A percentile compares a stretch with the other conserved stretches of the same genome.
Conservation (phyloP, 2,797 vertebrate species). For the Tokudaia tokunoshimensis region DNA sequence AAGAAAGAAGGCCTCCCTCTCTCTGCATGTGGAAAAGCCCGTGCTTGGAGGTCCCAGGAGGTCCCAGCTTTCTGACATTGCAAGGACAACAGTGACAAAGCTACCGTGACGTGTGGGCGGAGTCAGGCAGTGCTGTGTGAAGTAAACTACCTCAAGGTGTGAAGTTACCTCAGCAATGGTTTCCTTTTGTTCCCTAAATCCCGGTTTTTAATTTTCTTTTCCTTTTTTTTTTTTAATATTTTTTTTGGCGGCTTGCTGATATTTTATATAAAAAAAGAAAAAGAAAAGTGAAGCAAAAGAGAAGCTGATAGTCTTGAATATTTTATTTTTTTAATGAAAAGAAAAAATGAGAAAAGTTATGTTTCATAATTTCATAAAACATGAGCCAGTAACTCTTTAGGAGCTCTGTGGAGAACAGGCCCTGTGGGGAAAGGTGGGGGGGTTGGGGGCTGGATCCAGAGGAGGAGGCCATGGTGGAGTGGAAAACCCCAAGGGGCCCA, state of each 20-base stretch:
- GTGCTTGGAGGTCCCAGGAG: slow-evolving; percentile 61
- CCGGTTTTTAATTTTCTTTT: slow-evolving; percentile 83
- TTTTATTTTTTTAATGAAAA: slow-evolving; percentile 99
- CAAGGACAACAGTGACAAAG: slow-evolving; percentile 61
- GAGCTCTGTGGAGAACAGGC: slow-evolving; percentile 85
- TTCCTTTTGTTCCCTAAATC: slow-evolving; percentile 82
- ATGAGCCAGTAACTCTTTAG: slow-evolving; percentile 83
- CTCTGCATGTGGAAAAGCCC: slow-evolving; percentile 8
- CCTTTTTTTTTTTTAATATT: slow-evolving; percentile 84
- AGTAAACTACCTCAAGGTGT: slow-evolving; percentile 95
- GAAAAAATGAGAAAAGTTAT: slow-evolving; percentile 88
- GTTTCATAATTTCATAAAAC: slow-evolving; percentile 90
- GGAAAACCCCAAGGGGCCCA: neutral
- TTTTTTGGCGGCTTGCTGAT: slow-evolving; percentile 93
- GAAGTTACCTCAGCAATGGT: slow-evolving; percentile 96
- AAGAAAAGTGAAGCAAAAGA: slow-evolving; percentile 81
- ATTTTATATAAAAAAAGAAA: slow-evolving; percentile 94
- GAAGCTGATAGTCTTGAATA: slow-evolving; percentile 97
- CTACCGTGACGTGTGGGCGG: slow-evolving; percentile 70
- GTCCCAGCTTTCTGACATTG: slow-evolving; percentile 72
- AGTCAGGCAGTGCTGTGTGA: slow-evolving; percentile 83
- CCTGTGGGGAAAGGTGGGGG: slow-evolving; percentile 80
- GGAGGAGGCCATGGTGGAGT: neutral
- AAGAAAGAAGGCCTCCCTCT: slow-evolving; percentile 50
- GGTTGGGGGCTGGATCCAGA: slow-evolving; percentile 62